phyloP scores from a whole-genome alignment of 1,140 invertebrate genomes.

The Pogonus chalceus region DNA sequence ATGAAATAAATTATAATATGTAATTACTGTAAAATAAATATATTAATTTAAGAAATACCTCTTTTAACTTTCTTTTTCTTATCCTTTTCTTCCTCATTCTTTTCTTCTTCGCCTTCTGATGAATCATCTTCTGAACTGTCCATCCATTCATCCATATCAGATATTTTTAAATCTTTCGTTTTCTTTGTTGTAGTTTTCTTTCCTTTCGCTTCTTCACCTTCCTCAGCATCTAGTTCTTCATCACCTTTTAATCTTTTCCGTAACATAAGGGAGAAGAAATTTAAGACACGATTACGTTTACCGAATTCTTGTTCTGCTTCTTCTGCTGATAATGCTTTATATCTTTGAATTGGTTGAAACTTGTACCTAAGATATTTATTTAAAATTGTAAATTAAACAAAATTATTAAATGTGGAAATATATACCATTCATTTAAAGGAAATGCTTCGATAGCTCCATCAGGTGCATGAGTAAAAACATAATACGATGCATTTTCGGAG shows the following conservation, averaged over 20 bases:
- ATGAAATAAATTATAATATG: conserved; percentile 13
- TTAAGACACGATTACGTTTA: conserved; percentile 87
- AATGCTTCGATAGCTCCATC: conserved; percentile 93
- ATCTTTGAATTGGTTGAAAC: conserved; percentile 79
- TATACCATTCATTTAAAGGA: conserved; percentile 85
- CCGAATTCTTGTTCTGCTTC: conserved; percentile 95
- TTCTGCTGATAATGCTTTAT: conserved; percentile 88
- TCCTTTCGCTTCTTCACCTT: conserved; percentile 53
- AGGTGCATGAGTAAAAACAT: conserved; percentile 88
- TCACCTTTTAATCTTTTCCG: conserved; percentile 77
- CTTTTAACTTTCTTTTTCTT: conserved; percentile 60
- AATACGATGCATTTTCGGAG: conserved; percentile 90
- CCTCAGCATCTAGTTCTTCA: conserved; percentile 63
- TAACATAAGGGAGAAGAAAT: conserved; percentile 91
- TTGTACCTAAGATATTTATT: conserved; percentile 51
- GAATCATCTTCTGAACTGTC: conserved; percentile 67
- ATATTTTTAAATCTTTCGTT: conserved; percentile 58
- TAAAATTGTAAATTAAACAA: conserved; percentile 10
- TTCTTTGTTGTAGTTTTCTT: conserved; percentile 46
- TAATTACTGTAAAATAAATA: conserved; percentile 7
- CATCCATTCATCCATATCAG: conserved; percentile 92
- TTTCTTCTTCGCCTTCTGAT: conserved; percentile 47
- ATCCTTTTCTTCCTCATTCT: conserved; percentile 54
- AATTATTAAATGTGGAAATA: conserved; percentile 9
- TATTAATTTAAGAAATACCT: conserved; percentile 23